A percentile compares a stretch with the other conserved stretches of the same genome.
These are phyloP conservation scores for Umimayanthus kanabou DNA, from an alignment of 92 coral and sea anemone genomes.

Conservation along the genomic window DNA sequence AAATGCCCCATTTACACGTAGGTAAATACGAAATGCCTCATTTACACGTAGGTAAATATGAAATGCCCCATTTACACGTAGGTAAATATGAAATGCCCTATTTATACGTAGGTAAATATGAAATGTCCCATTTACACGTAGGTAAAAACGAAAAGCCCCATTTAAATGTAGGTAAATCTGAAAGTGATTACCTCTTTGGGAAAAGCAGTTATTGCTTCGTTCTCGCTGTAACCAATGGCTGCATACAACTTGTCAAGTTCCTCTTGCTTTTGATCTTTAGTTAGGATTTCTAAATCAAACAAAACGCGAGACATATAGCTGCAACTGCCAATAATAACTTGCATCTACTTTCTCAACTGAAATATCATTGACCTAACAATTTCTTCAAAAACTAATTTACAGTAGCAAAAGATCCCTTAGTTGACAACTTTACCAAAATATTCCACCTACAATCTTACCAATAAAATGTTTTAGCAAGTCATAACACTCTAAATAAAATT, in stretches of 20 bases:
- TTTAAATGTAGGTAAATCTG: not conserved
- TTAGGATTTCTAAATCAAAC: constrained; percentile 61
- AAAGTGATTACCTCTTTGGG: constrained; percentile 70
- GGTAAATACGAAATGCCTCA: not conserved
- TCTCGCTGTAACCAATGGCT: constrained; percentile 97
- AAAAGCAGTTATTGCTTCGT: constrained; percentile 81
- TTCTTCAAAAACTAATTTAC: not conserved
- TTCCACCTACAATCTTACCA: not conserved
- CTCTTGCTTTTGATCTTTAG: constrained; percentile 88
- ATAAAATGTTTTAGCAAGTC: not conserved
- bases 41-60: too few relatives aligned
- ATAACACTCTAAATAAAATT: not conserved
- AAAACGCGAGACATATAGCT: not conserved
- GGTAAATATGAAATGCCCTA: too few relatives aligned
- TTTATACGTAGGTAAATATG: too few relatives aligned
- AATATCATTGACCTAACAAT: not conserved
- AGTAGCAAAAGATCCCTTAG: not conserved
- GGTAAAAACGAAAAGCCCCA: too few relatives aligned
- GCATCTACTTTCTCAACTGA: not conserved
- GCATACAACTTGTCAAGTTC: constrained; percentile 85
- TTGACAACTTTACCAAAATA: not conserved
- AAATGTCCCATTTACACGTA: too few relatives aligned
- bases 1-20: too few relatives aligned
- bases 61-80: too few relatives aligned
- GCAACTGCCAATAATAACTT: not conserved